A percentile compares a stretch with the other conserved stretches of the same genome.
Evolutionary conservation across 2,888 invertebrate genomes (phyloP).

Genomic region (Cataglyphis rosenhaueri): DNA sequence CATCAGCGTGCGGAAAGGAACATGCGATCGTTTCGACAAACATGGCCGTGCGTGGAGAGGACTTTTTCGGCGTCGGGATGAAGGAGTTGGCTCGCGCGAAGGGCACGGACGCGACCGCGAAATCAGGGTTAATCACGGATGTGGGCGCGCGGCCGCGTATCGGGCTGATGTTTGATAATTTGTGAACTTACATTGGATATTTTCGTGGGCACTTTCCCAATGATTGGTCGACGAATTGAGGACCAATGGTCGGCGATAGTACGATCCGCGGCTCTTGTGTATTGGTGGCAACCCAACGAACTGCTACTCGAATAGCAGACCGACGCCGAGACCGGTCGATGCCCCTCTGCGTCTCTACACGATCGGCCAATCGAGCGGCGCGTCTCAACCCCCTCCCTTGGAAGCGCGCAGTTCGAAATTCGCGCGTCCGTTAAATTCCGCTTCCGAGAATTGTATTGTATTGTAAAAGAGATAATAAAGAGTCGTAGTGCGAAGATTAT

Average conservation of each 20-base stretch:
- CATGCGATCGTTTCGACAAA: conserved; percentile 75
- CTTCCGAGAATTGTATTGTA: not conserved
- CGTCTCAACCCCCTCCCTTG: conserved; percentile 68
- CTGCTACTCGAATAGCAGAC: conserved; percentile 84
- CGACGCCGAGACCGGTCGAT: conserved; percentile 82
- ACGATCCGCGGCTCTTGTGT: conserved; percentile 89
- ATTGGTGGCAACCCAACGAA: conserved; percentile 89
- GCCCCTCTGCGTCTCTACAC: conserved; percentile 77
- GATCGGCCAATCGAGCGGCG: conserved; percentile 76
- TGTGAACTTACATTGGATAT: conserved; percentile 92
- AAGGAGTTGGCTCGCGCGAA: conserved; percentile 50
- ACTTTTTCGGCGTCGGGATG: conserved; percentile 60
- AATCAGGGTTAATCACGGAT: conserved; percentile 66
- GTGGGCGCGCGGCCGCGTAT: conserved; percentile 63
- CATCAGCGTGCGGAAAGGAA: conserved; percentile 61
- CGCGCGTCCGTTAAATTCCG: conserved; percentile 20
- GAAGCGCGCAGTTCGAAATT: conserved; percentile 73
- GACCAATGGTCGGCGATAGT: conserved; percentile 93
- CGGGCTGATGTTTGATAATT: conserved; percentile 87
- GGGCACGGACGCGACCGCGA: conserved; percentile 54
- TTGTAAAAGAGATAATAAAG: not conserved
- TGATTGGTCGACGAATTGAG: conserved; percentile 96
- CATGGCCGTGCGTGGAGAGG: conserved; percentile 79
- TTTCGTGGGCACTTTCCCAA: conserved; percentile 92
- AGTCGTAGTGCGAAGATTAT: not conserved